These are phyloP conservation scores for Fringilla coelebs DNA, from an alignment of 2,797 vertebrate species.

Conservation along the genomic window DNA sequence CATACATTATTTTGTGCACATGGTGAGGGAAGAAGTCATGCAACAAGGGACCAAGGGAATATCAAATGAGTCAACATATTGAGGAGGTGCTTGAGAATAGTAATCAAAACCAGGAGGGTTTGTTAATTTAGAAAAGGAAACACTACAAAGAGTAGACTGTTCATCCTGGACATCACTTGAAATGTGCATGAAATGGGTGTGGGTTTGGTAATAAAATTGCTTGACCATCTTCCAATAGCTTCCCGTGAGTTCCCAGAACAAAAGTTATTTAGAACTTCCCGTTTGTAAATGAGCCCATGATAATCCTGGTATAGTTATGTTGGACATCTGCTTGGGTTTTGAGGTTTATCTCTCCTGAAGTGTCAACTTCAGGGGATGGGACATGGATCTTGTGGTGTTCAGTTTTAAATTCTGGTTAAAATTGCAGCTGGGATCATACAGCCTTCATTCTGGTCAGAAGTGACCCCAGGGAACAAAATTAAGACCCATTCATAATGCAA, in stretches of 20 bases:
- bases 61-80: not conserved
- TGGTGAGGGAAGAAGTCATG: not conserved
- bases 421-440: not conserved
- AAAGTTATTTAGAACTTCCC: not conserved
- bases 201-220: not conserved
- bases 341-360: not conserved
- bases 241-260: not conserved
- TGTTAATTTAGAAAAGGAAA: not conserved
- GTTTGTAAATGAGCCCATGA: not conserved
- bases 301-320: not conserved
- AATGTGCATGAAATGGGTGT: not conserved
- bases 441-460: not conserved
- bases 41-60: not conserved
- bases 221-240: not conserved
- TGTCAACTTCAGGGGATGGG: not conserved
- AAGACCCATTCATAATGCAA: not conserved
- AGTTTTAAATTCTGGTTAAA: not conserved
- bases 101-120: slow-evolving; percentile 5
- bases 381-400: not conserved
- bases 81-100: not conserved
- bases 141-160: not conserved
- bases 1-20: not conserved
- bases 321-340: not conserved
- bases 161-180: not conserved
- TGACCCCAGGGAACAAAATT: not conserved